These are phyloP conservation scores for Zaprionus tsacasi DNA, from an alignment of 1,140 invertebrate species.

Conservation along the genomic window DNA sequence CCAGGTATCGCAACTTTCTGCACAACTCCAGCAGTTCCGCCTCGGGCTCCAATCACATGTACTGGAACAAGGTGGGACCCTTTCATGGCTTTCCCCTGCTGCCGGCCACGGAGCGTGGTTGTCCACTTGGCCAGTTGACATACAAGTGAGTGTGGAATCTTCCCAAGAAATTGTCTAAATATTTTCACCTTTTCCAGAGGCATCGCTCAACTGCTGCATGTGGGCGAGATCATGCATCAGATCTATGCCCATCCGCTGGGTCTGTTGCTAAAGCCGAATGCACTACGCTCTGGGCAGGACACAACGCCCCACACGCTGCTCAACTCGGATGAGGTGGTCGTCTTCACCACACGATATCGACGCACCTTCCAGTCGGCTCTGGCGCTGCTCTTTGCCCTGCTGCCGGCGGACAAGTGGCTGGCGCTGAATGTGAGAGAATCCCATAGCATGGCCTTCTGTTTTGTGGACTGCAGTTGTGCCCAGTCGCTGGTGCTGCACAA, in stretches of 20 bases:
- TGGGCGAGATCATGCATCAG: slow-evolving; percentile 89
- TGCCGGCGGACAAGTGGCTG: slow-evolving; percentile 86
- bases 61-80: slow-evolving; percentile 90
- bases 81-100: slow-evolving; percentile 93
- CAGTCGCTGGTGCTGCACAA: slow-evolving; percentile 86
- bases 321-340: slow-evolving; percentile 87
- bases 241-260: slow-evolving; percentile 88
- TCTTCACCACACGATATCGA: slow-evolving; percentile 93
- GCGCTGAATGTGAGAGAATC: slow-evolving; percentile 86
- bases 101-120: slow-evolving; percentile 87
- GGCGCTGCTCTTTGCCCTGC: slow-evolving; percentile 91
- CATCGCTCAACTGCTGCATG: slow-evolving; percentile 90
- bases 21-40: slow-evolving; percentile 85
- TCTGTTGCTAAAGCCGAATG: slow-evolving; percentile 77
- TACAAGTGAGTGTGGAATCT: slow-evolving; percentile 84
- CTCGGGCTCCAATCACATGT: slow-evolving; percentile 86
- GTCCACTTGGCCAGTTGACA: slow-evolving; percentile 90
- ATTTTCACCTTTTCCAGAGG: slow-evolving; percentile 82
- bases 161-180: neutral
- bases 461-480: slow-evolving; percentile 91
- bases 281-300: slow-evolving; percentile 40
- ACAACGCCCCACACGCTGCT: slow-evolving; percentile 73
- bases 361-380: slow-evolving; percentile 95
- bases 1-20: slow-evolving; percentile 86
- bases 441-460: slow-evolving; percentile 93